Base-by-base conservation (phyloP, 2,113 vertebrate species). In the Seriola quinqueradiata region DNA sequence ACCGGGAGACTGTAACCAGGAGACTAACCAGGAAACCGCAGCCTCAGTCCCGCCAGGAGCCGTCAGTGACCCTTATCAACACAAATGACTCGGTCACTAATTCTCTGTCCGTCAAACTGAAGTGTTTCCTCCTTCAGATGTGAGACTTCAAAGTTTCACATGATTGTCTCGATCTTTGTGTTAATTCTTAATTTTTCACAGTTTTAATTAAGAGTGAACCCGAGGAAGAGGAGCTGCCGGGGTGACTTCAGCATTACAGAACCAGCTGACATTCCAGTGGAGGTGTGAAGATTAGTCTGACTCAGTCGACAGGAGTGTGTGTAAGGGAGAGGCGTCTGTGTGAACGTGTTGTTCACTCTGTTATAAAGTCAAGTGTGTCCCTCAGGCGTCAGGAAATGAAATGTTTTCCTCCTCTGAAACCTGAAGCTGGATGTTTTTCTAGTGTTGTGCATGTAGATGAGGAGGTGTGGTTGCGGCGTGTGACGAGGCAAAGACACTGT, bases 131-230 rank as follows among this genome's bases (percentile, higher is more conserved):
- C 28, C 36, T 55, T 70, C 65, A 75, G 38, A 75, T 63, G 44
- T 34, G 14, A 61, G 57, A 81, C 64, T 61, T 81, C 71, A 75
- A 75, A 28, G 28, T 28, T 28, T 28, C 28, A 2, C 28, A 28
- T 28, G 28, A 28, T 28, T 28, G 28, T 28, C 28, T 28, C 28
- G 34, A 36, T 36, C 34, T 36, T 36, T 36, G 34, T 5, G 34
- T 82, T 79, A 48, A 61, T 66, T 75, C 59, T 65, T 79, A 48
- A 61, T 66, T 75, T 52, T 65, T 83, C 76, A 52, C 50, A 68
- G 42, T 57, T 65, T 52, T 76, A 83, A 80, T 76, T 69, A 77
- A 71, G 75, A 70, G 65, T 50, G 64, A 78, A 50, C 66, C 52
- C 25, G 68, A 75, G 50, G 42, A 40, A 58, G 65, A 4, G 28